phyloP scores from a whole-genome alignment of 2,113 vertebrate species.

The Gobius niger region DNA sequence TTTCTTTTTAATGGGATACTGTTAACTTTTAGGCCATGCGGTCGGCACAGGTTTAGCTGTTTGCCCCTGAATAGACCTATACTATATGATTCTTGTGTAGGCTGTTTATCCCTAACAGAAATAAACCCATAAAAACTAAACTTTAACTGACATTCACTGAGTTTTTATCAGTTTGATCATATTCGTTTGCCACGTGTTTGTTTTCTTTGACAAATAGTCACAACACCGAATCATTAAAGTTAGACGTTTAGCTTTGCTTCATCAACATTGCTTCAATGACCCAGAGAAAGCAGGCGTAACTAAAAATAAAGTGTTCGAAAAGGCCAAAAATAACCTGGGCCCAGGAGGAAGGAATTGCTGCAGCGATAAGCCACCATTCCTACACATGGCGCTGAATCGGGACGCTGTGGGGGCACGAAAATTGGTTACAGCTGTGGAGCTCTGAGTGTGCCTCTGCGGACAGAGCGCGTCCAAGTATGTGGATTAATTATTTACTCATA shows the following conservation, averaged over 20 bases:
- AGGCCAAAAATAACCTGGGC: constrained; percentile 75
- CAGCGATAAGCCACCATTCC: constrained; percentile 74
- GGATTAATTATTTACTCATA: constrained; percentile 79
- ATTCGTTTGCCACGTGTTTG: background rate
- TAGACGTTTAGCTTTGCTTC: constrained; percentile 33
- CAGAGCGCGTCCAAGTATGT: constrained; percentile 74
- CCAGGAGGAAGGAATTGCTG: constrained; percentile 74
- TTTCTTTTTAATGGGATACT: too few species aligned
- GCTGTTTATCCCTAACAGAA: background rate
- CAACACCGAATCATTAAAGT: constrained; percentile 42
- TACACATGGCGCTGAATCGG: constrained; percentile 73
- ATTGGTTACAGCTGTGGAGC: constrained; percentile 80
- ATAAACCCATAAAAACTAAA: background rate
- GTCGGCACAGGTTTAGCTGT: too few species aligned
- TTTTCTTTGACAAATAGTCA: background rate
- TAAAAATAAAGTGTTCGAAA: constrained; percentile 73
- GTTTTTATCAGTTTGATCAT: background rate
- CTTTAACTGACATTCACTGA: background rate
- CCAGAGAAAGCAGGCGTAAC: constrained; percentile 66
- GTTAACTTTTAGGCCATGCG: too few species aligned
- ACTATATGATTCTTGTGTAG: background rate
- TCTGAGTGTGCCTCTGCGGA: constrained; percentile 72
- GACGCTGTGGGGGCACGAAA: constrained; percentile 70
- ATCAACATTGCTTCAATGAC: constrained; percentile 70
- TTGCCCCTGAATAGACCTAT: too few species aligned